These are phyloP conservation scores for Drosophila mayaguana DNA, from an alignment of 2,888 invertebrate species.

Conservation along the genomic window DNA sequence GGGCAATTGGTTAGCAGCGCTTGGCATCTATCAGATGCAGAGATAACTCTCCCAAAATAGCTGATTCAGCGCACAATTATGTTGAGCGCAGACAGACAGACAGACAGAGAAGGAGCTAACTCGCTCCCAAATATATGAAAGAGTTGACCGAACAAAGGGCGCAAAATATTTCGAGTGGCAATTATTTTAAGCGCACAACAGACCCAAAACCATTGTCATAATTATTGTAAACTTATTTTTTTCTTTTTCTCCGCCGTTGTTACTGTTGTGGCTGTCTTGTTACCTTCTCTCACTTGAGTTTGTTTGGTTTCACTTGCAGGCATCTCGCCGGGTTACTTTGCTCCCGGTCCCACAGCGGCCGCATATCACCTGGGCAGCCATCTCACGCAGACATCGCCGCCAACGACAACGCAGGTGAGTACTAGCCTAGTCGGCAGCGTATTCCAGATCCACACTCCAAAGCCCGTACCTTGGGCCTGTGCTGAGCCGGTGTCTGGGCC, in stretches of 20 bases:
- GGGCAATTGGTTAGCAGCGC: slow-evolving; percentile 72
- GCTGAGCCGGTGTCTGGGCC: neutral
- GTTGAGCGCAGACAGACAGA: too few species aligned
- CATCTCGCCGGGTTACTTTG: slow-evolving; percentile 85
- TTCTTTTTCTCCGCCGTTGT: neutral
- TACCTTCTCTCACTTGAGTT: slow-evolving; percentile 30
- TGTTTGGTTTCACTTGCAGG: slow-evolving; percentile 78
- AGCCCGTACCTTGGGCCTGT: neutral
- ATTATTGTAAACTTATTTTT: slow-evolving; percentile 51
- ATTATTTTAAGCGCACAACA: slow-evolving; percentile 73
- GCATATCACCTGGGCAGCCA: slow-evolving; percentile 86
- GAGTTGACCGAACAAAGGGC: slow-evolving; percentile 69
- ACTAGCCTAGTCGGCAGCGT: neutral
- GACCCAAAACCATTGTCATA: slow-evolving; percentile 61
- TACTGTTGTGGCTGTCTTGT: slow-evolving; percentile 17
- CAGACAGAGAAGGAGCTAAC: slow-evolving; percentile 8
- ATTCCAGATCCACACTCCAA: neutral
- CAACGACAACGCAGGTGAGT: slow-evolving; percentile 85
- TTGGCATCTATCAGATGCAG: slow-evolving; percentile 59
- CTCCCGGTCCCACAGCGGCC: slow-evolving; percentile 85
- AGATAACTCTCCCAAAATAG: slow-evolving; percentile 67
- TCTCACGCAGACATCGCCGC: slow-evolving; percentile 84
- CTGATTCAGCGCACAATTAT: slow-evolving; percentile 83
- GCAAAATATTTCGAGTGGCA: slow-evolving; percentile 79
- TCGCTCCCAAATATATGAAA: slow-evolving; percentile 42